Evolutionary conservation across 2,888 invertebrate species (phyloP), one percentile per base, ranked within the genome.

Genomic region (Hemaris fuciformis): DNA sequence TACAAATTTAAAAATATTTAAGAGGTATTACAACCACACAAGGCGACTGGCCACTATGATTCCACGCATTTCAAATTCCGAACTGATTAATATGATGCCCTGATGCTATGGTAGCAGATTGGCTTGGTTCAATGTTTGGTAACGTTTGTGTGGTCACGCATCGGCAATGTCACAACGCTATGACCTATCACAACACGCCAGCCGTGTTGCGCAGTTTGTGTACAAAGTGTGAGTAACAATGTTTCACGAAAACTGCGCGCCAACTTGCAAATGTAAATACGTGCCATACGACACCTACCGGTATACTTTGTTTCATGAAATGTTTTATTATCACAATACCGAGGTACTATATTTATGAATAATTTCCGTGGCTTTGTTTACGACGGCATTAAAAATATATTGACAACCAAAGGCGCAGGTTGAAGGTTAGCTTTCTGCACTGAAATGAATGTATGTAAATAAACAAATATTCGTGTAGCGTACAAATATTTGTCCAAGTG

Each of bases 21-120:
- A 79, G 83, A 85, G 84, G 80, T 85, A 85, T 80, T 85, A 83
- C 91, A 92, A 87, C 75, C 91, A 92, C 77, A 85, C 91, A 80
- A 75, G 84, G 81, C 86, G 84, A 86, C 87, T 85, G 89, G 85
- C 83, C 67, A 79, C 84, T 83, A 80, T 76, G 63, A 67, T 74
- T 74, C 69, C 20, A 62, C 57, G 64, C 64, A 65, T n/a, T 42
- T 25, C 6, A 8, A 5, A 25, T 57, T 38, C 15, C 15, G 20
- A 38, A 57, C 8, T 6, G 15, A 18, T 20, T n/a, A 23, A 23
- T 10, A 10, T 10, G 3, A 1, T 48, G 22, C 13, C n/a, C 7
- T 7, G 8, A 6, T n/a, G 53, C 31, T 18, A 31, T 31, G 31
- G 25, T 27, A 53, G 22, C 53, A 25, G 7, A 53, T 22, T 27